These are phyloP conservation scores for Chionis minor DNA, from an alignment of 2,113 vertebrate genomes.

Conservation along the genomic window DNA sequence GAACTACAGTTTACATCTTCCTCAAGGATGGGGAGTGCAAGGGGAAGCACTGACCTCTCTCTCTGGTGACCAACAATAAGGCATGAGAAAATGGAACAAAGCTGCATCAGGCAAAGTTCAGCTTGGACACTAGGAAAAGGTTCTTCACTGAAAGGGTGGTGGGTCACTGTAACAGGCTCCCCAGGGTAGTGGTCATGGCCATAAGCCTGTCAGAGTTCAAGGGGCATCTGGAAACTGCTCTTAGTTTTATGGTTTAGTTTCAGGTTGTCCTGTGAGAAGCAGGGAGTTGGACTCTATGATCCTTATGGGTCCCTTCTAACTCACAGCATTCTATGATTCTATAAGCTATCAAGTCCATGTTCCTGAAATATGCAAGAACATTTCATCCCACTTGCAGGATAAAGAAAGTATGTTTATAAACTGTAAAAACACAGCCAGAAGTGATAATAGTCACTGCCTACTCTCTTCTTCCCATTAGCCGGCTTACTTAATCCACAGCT, in stretches of 20 bases:
- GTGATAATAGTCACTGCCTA: background rate
- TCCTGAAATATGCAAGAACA: background rate
- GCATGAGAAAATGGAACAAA: background rate
- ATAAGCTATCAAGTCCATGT: background rate
- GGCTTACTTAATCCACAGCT: background rate
- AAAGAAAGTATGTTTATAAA: background rate
- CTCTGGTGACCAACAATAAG: background rate
- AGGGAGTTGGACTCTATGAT: background rate
- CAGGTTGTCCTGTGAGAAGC: background rate
- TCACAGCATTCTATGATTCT: background rate
- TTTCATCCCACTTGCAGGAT: background rate
- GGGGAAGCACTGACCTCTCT: no score
- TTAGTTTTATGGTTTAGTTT: background rate
- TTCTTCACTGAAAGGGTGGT: background rate
- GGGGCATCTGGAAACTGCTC: background rate
- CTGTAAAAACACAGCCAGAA: background rate
- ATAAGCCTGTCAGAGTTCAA: background rate
- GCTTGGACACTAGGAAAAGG: background rate
- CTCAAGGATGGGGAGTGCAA: fast-evolving
- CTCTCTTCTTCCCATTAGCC: background rate
- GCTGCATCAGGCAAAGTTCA: background rate
- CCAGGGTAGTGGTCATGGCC: background rate
- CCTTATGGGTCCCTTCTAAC: background rate
- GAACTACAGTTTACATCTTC: background rate
- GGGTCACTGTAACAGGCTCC: background rate